phyloP scores from a whole-genome alignment of 2,113 vertebrate species.

The Coregonus clupeaformis region DNA sequence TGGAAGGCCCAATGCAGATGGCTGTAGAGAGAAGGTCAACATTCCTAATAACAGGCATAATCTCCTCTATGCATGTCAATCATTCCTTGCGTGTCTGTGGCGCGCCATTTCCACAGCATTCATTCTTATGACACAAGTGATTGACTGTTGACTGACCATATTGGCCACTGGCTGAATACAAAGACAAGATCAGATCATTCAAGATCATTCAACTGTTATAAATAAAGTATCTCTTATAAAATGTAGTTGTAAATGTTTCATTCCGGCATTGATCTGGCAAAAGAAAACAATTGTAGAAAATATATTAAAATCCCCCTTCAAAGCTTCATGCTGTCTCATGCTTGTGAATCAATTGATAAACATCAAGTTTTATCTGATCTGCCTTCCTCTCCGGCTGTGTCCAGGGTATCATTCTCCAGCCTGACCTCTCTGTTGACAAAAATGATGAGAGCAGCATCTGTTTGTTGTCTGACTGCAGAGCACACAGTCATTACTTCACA shows the following conservation, averaged over 20 bases:
- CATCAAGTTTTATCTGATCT: background rate
- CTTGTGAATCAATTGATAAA: background rate
- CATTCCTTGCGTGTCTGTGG: background rate
- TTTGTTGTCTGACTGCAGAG: constrained; percentile 14
- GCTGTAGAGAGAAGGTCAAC: background rate
- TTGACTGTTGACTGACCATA: background rate
- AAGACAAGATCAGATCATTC: no score
- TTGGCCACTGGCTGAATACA: no score
- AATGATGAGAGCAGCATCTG: constrained; percentile 28
- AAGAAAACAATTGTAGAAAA: no score
- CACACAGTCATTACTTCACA: constrained; percentile 1
- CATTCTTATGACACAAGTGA: background rate
- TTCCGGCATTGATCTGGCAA: no score
- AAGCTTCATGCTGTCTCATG: no score
- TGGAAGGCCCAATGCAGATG: background rate
- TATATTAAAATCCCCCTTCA: no score
- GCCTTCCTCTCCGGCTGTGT: constrained; percentile 1
- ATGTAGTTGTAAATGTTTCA: no score
- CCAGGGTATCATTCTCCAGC: background rate
- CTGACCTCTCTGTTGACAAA: constrained; percentile 36
- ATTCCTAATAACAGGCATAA: background rate
- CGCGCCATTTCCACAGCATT: background rate
- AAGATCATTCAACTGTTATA: no score
- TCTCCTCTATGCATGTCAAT: background rate
- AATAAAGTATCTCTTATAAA: no score